phyloP scores from a whole-genome alignment of 2,797 vertebrate genomes.

The Pteronotus mesoamericanus region DNA sequence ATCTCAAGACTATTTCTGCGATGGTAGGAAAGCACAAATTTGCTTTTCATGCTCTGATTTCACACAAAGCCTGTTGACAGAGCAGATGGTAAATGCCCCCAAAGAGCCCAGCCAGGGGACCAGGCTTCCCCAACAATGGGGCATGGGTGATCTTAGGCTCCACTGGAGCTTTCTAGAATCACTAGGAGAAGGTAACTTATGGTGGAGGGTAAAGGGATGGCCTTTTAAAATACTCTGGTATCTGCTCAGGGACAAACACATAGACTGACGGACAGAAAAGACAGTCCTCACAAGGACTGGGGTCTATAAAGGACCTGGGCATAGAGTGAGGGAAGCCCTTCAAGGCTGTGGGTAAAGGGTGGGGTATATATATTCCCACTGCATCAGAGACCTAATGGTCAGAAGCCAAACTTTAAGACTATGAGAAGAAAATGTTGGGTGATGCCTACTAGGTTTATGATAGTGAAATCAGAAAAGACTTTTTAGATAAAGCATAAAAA shows the following conservation, averaged over 20 bases:
- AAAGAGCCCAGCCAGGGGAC: neutral
- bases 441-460: neutral
- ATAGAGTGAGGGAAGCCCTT: neutral
- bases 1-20: neutral
- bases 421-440: neutral
- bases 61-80: neutral
- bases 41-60: neutral
- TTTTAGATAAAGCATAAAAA: slow-evolving; percentile 22
- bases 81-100: neutral
- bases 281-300: neutral
- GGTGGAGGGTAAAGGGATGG: neutral
- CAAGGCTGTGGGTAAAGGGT: neutral
- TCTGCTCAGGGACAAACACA: neutral
- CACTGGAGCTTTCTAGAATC: neutral
- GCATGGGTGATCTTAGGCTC: neutral
- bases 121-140: neutral
- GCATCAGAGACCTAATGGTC: neutral
- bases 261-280: neutral
- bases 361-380: neutral
- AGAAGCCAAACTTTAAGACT: slow-evolving; percentile 8
- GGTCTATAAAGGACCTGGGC: neutral
- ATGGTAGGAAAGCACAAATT: neutral
- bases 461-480: neutral
- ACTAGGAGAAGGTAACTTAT: neutral
- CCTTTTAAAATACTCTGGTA: neutral